phyloP scores from a whole-genome alignment of 2,888 invertebrate genomes.

The Drosophila tripunctata region DNA sequence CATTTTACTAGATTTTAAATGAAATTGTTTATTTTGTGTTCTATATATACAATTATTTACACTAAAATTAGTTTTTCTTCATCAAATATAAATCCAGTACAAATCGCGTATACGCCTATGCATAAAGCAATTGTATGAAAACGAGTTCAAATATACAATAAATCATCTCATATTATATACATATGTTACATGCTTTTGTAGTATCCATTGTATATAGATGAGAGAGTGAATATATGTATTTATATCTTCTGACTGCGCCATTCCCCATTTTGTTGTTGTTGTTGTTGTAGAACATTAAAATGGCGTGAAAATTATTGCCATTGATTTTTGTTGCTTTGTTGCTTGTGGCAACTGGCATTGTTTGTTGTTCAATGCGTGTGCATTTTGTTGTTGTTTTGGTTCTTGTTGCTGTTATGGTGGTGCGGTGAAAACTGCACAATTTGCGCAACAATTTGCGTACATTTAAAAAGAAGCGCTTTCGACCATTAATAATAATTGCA shows the following conservation, averaged over 20 bases:
- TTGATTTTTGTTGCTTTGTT: slow-evolving; percentile 50
- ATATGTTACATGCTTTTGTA: no score
- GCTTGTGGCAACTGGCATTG: slow-evolving; percentile 26
- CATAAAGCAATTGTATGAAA: no score
- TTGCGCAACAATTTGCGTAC: slow-evolving; percentile 71
- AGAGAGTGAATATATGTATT: neutral
- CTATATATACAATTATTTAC: no score
- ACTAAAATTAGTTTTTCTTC: no score
- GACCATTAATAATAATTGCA: slow-evolving; percentile 83
- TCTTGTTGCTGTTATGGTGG: slow-evolving; percentile 24
- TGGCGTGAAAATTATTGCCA: slow-evolving; percentile 69
- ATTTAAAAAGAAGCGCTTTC: slow-evolving; percentile 77
- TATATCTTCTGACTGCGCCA: slow-evolving; percentile 2
- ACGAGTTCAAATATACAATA: no score
- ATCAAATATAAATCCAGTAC: no score
- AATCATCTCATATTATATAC: neutral
- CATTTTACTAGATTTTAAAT: no score
- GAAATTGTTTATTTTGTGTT: no score
- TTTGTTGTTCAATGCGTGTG: slow-evolving; percentile 11
- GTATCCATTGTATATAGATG: no score
- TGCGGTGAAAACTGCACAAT: slow-evolving; percentile 42
- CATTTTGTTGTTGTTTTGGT: slow-evolving; percentile 24
- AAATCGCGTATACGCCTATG: neutral
- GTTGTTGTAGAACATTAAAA: slow-evolving; percentile 56
- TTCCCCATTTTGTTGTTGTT: neutral